Evolutionary conservation across 2,888 invertebrate genomes (phyloP).

Genomic region (Myopa tessellatipennis): DNA sequence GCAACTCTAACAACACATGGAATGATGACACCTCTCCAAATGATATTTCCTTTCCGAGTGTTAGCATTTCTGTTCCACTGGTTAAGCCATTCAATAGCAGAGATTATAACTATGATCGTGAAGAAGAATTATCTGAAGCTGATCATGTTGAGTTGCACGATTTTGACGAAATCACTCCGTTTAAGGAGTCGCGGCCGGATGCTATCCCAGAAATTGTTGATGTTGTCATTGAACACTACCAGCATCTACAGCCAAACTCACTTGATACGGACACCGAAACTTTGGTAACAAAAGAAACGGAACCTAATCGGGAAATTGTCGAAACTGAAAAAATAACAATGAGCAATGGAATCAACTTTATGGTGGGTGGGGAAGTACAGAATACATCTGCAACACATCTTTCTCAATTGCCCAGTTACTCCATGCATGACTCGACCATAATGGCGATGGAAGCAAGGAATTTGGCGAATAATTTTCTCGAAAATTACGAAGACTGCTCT

Average conservation of each 20-base stretch:
- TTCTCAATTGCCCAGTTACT: conserved; percentile 68
- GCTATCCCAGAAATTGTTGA: conserved; percentile 44
- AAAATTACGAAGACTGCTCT: conserved; percentile 51
- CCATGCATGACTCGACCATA: conserved; percentile 76
- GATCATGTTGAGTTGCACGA: conserved; percentile 54
- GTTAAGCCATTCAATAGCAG: conserved; percentile 77
- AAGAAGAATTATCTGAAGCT: conserved; percentile 53
- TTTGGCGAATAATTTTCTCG: conserved; percentile 72
- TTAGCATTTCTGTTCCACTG: conserved; percentile 80
- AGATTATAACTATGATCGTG: conserved; percentile 65
- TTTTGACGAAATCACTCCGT: conserved; percentile 61
- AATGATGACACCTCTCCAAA: conserved; percentile 83
- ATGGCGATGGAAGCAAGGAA: conserved; percentile 83
- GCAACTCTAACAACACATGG: conserved; percentile 75
- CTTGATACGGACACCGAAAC: conserved; percentile 61
- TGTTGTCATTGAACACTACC: conserved; percentile 42
- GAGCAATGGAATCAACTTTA: conserved; percentile 57
- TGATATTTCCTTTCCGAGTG: conserved; percentile 82
- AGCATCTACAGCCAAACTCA: conserved; percentile 57
- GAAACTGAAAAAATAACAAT: conserved; percentile 18
- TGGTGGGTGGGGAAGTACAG: conserved; percentile 64
- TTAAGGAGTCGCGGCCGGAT: conserved; percentile 57
- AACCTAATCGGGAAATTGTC: neutral
- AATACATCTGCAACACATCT: conserved; percentile 51
- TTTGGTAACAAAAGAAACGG: conserved; percentile 44